Evolutionary conservation across 2,888 invertebrate genomes (phyloP).

Genomic region (Resseliella maxima): DNA sequence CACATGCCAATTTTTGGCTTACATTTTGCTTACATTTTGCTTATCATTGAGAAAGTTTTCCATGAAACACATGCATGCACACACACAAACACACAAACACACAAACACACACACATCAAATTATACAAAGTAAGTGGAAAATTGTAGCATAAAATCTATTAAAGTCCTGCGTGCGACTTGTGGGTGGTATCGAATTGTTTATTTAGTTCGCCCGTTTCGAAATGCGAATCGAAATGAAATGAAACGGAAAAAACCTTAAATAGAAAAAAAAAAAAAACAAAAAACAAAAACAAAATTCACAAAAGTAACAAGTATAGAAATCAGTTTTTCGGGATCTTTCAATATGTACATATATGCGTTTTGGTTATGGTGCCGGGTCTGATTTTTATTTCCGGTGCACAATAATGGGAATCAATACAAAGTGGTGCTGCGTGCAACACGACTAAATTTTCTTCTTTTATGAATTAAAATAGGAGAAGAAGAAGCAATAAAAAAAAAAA

Average conservation of each 20-base stretch:
- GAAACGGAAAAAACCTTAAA: not conserved
- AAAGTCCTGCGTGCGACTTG: constrained; percentile 13
- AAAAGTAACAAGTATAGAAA: too few relatives aligned
- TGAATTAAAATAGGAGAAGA: not conserved
- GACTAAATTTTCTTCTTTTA: not conserved
- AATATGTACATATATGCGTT: not conserved
- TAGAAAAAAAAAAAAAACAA: not conserved
- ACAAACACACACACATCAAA: not conserved
- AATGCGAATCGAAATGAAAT: not conserved
- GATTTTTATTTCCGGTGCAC: not conserved
- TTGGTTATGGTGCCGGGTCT: not conserved
- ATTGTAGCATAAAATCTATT: not conserved
- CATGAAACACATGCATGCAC: too few relatives aligned
- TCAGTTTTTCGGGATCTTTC: not conserved
- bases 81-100: not conserved
- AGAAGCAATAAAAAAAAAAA: not conserved
- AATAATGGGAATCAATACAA: not conserved
- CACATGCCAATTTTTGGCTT: not conserved
- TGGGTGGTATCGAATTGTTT: not conserved
- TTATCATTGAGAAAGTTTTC: too few relatives aligned
- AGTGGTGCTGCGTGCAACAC: constrained; percentile 19
- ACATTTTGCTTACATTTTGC: not conserved
- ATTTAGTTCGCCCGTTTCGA: too few relatives aligned
- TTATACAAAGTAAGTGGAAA: not conserved
- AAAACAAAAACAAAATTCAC: too few relatives aligned